These are phyloP conservation scores for Hylia prasina DNA, from an alignment of 2,113 vertebrate species.

Conservation along the genomic window DNA sequence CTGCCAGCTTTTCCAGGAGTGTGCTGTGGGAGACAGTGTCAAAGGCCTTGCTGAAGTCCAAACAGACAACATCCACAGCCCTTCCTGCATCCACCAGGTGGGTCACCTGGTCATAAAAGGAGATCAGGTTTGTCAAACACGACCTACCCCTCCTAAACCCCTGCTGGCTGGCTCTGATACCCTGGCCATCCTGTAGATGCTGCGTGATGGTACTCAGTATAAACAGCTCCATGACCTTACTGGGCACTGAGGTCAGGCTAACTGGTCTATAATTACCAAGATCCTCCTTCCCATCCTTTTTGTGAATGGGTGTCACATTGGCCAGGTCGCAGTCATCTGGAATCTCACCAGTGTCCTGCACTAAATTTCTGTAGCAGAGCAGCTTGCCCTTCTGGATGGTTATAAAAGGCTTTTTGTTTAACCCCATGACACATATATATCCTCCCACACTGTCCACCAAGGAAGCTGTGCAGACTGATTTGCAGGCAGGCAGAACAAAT, in stretches of 20 bases:
- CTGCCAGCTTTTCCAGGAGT: not conserved
- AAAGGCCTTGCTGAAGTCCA: not conserved
- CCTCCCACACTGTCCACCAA: not conserved
- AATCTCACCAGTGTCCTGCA: not conserved
- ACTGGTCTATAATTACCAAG: not conserved
- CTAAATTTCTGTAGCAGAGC: not conserved
- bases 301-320: not conserved
- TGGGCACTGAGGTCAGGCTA: not conserved
- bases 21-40: not conserved
- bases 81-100: not conserved
- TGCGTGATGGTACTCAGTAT: not conserved
- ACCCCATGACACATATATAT: not conserved
- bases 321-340: not conserved
- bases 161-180: not conserved
- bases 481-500: not conserved
- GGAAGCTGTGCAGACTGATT: not conserved
- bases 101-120: not conserved
- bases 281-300: not conserved
- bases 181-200: not conserved
- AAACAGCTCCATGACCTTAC: not conserved
- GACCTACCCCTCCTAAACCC: not conserved
- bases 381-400: not conserved
- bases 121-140: not conserved
- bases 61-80: not conserved
- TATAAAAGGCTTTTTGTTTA: slow-evolving; percentile 3